A percentile compares a stretch with the other conserved stretches of the same genome.
phyloP scores from a whole-genome alignment of 2,113 vertebrate genomes.

The Lepus timidus region DNA sequence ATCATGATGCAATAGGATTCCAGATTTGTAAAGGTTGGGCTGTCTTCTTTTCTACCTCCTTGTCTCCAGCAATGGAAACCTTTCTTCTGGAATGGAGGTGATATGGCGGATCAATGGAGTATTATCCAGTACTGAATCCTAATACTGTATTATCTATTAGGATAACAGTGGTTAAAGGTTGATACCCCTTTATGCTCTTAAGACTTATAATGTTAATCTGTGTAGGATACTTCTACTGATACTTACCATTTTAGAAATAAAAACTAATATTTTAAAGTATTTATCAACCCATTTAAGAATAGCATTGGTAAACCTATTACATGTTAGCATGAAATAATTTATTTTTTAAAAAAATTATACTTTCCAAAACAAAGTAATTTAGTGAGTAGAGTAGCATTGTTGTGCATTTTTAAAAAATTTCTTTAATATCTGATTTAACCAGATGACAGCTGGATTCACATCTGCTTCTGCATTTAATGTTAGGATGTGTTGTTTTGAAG shows the following conservation, averaged over 20 bases:
- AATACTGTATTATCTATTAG: not conserved
- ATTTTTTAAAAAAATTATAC: not conserved
- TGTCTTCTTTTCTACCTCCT: not conserved
- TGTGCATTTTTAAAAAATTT: not conserved
- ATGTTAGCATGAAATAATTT: not conserved
- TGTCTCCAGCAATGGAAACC: not conserved
- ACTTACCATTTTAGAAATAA: conserved; percentile 7
- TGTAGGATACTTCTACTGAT: not conserved
- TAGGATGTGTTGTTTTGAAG: not conserved
- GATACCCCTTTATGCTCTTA: not conserved
- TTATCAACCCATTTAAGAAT: conserved; percentile 7
- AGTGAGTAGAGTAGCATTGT: not conserved
- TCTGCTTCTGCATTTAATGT: not conserved
- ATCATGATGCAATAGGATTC: not conserved
- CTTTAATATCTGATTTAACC: not conserved
- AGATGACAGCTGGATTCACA: not conserved
- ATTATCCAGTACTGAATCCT: not conserved
- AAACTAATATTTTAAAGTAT: conserved; percentile 17
- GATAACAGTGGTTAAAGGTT: not conserved
- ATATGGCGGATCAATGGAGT: not conserved
- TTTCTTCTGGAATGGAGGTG: not conserved
- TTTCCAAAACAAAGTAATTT: not conserved
- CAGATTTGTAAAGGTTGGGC: not conserved
- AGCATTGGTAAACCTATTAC: not conserved
- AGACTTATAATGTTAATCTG: not conserved